Conservation (phyloP, 2,113 vertebrate genomes). For the Phoenicopterus ruber region DNA sequence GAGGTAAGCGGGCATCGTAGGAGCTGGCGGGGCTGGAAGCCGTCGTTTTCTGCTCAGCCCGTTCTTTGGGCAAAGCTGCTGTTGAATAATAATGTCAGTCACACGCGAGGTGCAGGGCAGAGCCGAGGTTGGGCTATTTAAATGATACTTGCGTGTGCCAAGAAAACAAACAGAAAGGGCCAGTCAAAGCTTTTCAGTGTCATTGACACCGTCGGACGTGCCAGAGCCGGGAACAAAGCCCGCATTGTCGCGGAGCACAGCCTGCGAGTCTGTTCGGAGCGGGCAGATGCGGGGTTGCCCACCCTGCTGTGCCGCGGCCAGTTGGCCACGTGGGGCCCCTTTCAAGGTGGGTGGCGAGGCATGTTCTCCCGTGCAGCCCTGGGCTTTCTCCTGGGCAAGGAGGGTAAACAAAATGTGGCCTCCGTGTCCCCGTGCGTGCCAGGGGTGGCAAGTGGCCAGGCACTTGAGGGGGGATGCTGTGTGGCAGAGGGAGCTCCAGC, state of each 20-base stretch:
- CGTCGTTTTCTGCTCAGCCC: accelerated
- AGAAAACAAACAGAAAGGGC: conserved; percentile 61
- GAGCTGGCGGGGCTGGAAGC: not conserved
- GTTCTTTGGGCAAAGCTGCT: not conserved
- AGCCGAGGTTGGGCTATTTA: not conserved
- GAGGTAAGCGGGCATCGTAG: accelerated
- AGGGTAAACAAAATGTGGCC: not conserved
- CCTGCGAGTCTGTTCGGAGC: not conserved
- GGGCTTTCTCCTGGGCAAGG: not conserved
- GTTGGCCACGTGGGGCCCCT: not conserved
- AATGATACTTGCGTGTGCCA: not conserved
- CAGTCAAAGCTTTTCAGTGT: conserved; percentile 62
- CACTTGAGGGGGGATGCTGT: not conserved
- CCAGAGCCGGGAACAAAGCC: conserved; percentile 16
- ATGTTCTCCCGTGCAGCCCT: not conserved
- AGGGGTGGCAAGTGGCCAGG: not conserved
- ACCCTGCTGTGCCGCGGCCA: not conserved
- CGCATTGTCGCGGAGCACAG: not conserved
- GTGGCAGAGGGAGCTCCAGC: not conserved
- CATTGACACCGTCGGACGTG: conserved; percentile 41
- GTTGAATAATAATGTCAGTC: not conserved
- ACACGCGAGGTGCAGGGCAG: not conserved
- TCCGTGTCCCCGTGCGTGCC: accelerated
- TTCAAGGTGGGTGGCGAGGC: not conserved
- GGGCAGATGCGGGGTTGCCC: conserved; percentile 39